These are phyloP conservation scores for Porphyrio hochstetteri DNA, from an alignment of 2,113 vertebrate genomes.

Conservation along the genomic window DNA sequence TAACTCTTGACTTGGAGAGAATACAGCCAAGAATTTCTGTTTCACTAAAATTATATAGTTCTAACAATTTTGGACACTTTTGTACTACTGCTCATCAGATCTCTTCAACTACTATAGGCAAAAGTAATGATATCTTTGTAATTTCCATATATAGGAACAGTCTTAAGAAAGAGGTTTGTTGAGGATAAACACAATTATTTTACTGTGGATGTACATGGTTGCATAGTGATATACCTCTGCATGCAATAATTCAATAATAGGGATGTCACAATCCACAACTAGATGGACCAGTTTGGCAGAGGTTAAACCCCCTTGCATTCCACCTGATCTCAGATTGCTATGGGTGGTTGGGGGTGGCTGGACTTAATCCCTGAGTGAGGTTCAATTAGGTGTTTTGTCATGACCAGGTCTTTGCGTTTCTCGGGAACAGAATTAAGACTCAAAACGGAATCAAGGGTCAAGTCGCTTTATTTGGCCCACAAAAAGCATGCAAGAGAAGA, in stretches of 20 bases:
- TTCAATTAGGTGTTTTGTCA: too few relatives aligned
- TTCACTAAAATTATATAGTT: not conserved
- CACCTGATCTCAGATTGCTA: too few relatives aligned
- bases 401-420: too few relatives aligned
- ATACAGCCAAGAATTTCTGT: not conserved
- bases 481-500: too few relatives aligned
- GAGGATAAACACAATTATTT: not conserved
- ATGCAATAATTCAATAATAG: not conserved
- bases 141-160: not conserved
- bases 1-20: not conserved
- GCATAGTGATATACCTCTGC: not conserved
- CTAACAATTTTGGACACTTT: not conserved
- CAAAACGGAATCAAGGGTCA: too few relatives aligned
- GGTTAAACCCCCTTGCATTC: too few relatives aligned
- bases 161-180: not conserved
- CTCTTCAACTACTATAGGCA: not conserved
- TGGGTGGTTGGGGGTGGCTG: too few relatives aligned
- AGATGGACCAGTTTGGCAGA: too few relatives aligned
- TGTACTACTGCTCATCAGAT: not conserved
- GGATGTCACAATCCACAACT: too few relatives aligned
- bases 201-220: not conserved
- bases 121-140: not conserved
- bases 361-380: too few relatives aligned
- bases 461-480: too few relatives aligned
- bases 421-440: too few relatives aligned